Evolutionary conservation across 2,888 invertebrate species (phyloP), one percentile per base, ranked within the genome.

Genomic region (Sesamia inferens): DNA sequence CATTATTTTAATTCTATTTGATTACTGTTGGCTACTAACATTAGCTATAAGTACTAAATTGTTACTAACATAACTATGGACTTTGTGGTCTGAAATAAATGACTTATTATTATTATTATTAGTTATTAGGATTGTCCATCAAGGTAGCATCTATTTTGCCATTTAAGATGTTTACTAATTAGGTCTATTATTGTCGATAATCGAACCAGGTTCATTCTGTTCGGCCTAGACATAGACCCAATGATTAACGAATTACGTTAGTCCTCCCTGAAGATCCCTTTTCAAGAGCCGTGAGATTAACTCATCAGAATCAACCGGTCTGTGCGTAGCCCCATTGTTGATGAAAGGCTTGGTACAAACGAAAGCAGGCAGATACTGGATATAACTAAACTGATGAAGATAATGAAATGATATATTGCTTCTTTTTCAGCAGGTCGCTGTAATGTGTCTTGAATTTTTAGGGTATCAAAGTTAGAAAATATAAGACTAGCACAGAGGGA

Each of bases 191-290:
- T 72, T 63, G 79, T 58, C 47, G n/a, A n/a, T n/a, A n/a, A n/a
- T n/a, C n/a, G n/a, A 72, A 5, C 51, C 24, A 42, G n/a, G 55
- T n/a, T 22, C 42, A n/a, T 62, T 61, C 42, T n/a, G 31, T 44
- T 63, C 54, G 59, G 31, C 24, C 31, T 31, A 71, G 78, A 65
- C 55, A 19, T n/a, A 14, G 74, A 24, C 44, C 24, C 48, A 58
- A 58, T 64, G 62, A 61, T 70, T 14, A 51, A 48, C 42, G 59
- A 13, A 55, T 22, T 59, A 47, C 48, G 47, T 71, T 59, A 67
- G 19, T 22, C 22, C 72, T 73, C 68, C 79, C n/a, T 75, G 75
- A 82, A 73, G 68, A 19, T 59, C 16, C 44, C 61, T 79, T 72
- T 70, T 55, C 68, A 69, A 71, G 62, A 16, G 31, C n/a, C n/a